Evolutionary conservation across 2,797 vertebrate genomes (phyloP).

Genomic region (Acrossocheilus wenchowensis): DNA sequence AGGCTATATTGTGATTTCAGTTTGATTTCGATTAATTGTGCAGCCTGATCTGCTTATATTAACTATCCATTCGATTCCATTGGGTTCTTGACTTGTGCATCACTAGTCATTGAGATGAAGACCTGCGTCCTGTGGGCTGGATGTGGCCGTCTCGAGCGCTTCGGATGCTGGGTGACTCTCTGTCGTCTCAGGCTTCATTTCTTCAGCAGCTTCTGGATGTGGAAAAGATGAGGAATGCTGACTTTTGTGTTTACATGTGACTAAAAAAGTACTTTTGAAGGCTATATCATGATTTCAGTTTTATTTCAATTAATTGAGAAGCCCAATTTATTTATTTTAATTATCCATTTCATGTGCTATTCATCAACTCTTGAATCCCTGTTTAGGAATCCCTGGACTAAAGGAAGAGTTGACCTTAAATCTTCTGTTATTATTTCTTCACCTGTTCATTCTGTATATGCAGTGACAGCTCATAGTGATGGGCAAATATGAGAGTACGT

Average conservation of each 20-base stretch:
- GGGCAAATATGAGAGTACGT: neutral
- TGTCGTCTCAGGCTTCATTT: slow-evolving; percentile 46
- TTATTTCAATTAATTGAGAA: neutral
- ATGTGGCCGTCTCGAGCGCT: slow-evolving; percentile 50
- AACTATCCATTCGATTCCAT: no score
- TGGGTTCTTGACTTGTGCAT: no score
- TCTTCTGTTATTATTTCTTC: neutral
- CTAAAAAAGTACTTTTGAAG: neutral
- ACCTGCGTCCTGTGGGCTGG: slow-evolving; percentile 51
- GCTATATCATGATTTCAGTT: neutral
- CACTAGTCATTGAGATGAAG: neutral
- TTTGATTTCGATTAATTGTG: no score
- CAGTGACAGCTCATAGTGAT: neutral
- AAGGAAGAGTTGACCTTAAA: neutral
- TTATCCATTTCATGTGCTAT: neutral
- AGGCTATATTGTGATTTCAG: no score
- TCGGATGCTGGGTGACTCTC: slow-evolving; percentile 38
- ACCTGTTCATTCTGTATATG: neutral
- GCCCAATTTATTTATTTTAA: neutral
- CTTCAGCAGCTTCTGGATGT: slow-evolving; percentile 31
- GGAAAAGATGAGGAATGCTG: neutral
- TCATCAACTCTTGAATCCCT: neutral
- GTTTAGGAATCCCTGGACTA: neutral
- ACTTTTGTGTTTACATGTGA: neutral
- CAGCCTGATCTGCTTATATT: no score